A percentile compares a stretch with the other conserved stretches of the same genome.
These are phyloP conservation scores for Dryobotodes eremita DNA, from an alignment of 2,888 invertebrate genomes.

Conservation along the genomic window DNA sequence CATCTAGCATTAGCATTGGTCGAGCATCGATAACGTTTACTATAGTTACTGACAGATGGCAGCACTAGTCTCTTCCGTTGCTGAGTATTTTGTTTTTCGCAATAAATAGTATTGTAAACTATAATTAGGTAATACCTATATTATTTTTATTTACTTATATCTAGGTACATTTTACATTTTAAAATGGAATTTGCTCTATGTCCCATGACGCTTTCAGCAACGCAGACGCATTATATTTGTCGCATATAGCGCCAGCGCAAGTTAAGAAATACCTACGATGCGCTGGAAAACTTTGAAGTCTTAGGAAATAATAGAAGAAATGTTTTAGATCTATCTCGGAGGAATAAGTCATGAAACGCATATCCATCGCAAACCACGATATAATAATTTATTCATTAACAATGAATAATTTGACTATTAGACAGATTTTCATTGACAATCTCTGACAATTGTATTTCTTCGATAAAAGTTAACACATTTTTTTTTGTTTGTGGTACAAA, in stretches of 20 bases:
- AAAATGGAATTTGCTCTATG: neutral
- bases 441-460: neutral
- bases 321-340: no score
- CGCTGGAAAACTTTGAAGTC: neutral
- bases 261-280: neutral
- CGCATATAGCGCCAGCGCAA: neutral
- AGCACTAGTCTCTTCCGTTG: conserved; percentile 13
- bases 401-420: neutral
- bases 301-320: neutral
- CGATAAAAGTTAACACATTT: neutral
- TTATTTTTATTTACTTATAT: neutral
- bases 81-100: neutral
- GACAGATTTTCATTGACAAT: neutral
- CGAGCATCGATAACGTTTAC: neutral
- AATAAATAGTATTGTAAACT: neutral
- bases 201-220: no score
- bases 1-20: conserved; percentile 2
- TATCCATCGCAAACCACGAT: neutral
- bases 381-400: neutral
- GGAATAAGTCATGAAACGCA: neutral
- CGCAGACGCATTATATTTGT: no score
- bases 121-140: neutral
- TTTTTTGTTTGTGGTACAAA: neutral
- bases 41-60: conserved; percentile 49
- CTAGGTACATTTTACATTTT: neutral